Evolutionary conservation across 2,888 invertebrate species (phyloP).

Genomic region (Dasypolia templi): DNA sequence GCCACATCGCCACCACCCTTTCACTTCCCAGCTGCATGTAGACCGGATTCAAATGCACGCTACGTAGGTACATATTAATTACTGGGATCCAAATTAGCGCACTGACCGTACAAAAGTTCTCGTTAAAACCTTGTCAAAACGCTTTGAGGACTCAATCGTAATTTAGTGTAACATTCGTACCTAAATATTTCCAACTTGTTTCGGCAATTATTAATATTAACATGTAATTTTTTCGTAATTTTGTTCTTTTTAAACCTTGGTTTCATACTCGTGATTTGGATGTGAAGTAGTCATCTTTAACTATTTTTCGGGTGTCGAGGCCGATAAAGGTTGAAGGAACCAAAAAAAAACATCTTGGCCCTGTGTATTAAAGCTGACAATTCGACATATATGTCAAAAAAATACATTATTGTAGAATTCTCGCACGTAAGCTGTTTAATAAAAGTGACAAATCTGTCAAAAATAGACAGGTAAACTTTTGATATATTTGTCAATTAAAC

Average conservation of each 20-base stretch:
- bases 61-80: constrained; percentile 83
- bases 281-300: not conserved
- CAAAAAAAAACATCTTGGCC: too few species aligned
- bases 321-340: too few species aligned
- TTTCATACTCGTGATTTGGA: not conserved
- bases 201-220: constrained; percentile 46
- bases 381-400: too few species aligned
- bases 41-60: constrained; percentile 54
- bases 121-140: constrained; percentile 79
- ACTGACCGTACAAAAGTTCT: constrained; percentile 79
- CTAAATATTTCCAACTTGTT: constrained; percentile 55
- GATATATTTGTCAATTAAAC: too few species aligned
- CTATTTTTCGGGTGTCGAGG: not conserved
- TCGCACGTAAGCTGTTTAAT: too few species aligned
- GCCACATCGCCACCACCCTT: constrained; percentile 53
- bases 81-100: constrained; percentile 86
- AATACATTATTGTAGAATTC: too few species aligned
- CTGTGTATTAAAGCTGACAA: too few species aligned
- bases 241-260: constrained; percentile 6
- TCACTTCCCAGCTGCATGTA: constrained; percentile 41
- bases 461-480: too few species aligned
- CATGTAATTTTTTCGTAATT: constrained; percentile 27
- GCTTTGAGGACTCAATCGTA: constrained; percentile 72
- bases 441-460: too few species aligned
- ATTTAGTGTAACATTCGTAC: constrained; percentile 63